Evolutionary conservation across 2,797 vertebrate species (phyloP).

Genomic region (Dromococcyx pavoninus): DNA sequence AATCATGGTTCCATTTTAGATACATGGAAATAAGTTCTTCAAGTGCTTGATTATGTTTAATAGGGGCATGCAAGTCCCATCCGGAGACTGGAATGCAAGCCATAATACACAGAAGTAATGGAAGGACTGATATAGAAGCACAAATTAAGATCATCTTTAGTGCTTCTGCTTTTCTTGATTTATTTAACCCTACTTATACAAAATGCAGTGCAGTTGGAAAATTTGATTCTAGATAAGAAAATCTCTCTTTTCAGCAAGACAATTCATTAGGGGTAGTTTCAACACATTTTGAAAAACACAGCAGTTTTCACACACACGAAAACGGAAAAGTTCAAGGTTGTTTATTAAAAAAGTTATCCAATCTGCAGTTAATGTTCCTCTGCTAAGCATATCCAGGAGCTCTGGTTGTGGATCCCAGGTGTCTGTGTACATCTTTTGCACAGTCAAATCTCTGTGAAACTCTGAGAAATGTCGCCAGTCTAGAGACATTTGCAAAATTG

Average conservation of each 20-base stretch:
- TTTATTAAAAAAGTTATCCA: neutral
- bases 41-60: constrained; percentile 50
- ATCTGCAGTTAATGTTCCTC: neutral
- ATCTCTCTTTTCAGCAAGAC: neutral
- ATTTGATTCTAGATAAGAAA: neutral
- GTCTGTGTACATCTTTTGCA: neutral
- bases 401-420: neutral
- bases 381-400: neutral
- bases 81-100: constrained; percentile 15
- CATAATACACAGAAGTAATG: constrained; percentile 4
- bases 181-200: neutral
- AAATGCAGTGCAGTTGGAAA: neutral
- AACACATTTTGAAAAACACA: neutral
- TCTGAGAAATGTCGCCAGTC: neutral
- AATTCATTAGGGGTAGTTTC: neutral
- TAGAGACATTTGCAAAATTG: neutral
- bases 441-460: neutral
- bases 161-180: neutral
- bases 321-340: neutral
- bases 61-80: constrained; percentile 9
- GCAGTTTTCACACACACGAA: neutral
- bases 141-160: constrained; percentile 16
- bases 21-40: constrained; percentile 37
- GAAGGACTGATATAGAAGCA: constrained; percentile 29
- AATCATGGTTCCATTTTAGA: constrained; percentile 42